phyloP scores from a whole-genome alignment of 2,888 invertebrate genomes.

The Fragum whitleyi region DNA sequence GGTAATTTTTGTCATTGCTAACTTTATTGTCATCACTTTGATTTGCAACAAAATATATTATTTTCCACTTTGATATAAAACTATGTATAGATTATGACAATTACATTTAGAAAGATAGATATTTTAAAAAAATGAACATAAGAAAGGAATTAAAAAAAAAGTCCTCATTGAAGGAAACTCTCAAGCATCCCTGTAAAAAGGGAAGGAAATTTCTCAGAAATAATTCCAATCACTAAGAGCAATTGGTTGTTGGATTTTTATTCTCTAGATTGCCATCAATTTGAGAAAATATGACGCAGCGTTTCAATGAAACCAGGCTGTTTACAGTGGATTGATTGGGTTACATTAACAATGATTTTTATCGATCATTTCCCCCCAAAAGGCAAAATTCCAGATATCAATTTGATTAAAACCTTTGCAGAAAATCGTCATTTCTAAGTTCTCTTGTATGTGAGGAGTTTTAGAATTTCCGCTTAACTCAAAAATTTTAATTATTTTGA shows the following conservation, averaged over 20 bases:
- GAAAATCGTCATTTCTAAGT: not conserved
- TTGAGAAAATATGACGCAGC: not conserved
- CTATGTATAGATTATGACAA: too few species aligned
- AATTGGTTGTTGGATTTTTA: conserved; percentile 1
- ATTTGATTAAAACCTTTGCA: conserved; percentile 1
- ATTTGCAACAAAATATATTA: too few species aligned
- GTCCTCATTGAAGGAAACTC: too few species aligned
- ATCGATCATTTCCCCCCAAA: not conserved
- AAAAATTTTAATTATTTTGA: too few species aligned
- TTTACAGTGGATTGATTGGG: conserved; percentile 3
- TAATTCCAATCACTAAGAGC: conserved; percentile 2
- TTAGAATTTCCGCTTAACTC: too few species aligned
- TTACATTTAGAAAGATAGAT: too few species aligned
- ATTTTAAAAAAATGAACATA: too few species aligned
- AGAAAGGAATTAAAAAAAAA: too few species aligned
- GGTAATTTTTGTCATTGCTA: too few species aligned
- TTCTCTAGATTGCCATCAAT: conserved; percentile 9
- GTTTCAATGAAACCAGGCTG: conserved; percentile 11
- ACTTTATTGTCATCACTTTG: too few species aligned
- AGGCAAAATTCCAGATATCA: not conserved
- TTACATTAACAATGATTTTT: conserved; percentile 16
- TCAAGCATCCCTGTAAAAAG: not conserved
- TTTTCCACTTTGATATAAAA: too few species aligned
- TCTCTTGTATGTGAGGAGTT: too few species aligned
- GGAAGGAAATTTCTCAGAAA: not conserved